Conservation (phyloP, 2,113 vertebrate genomes). For the Leucoraja erinaceus region DNA sequence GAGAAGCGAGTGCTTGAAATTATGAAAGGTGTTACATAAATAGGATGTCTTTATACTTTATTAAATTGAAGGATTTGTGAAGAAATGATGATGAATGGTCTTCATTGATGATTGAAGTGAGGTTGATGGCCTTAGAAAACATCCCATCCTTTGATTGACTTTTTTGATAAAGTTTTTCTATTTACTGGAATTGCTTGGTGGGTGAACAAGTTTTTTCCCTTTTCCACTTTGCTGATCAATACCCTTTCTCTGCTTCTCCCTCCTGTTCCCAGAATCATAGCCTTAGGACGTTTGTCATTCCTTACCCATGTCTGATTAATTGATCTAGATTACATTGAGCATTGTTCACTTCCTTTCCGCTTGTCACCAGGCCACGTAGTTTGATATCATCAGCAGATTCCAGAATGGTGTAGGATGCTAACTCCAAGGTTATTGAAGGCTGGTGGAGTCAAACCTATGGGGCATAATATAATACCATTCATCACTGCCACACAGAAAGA, state of each 20-base stretch:
- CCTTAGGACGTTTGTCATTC: background rate
- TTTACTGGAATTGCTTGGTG: background rate
- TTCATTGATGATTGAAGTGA: background rate
- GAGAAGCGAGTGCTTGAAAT: background rate
- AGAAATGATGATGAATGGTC: background rate
- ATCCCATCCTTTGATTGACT: background rate
- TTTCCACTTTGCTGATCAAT: background rate
- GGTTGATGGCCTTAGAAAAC: background rate
- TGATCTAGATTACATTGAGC: background rate
- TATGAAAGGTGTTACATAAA: background rate
- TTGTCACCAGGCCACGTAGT: background rate
- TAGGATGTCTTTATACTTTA: background rate
- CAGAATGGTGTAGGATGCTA: background rate
- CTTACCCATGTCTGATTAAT: background rate
- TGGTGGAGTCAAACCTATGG: background rate
- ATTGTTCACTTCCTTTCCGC: too few species aligned
- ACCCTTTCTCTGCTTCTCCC: background rate
- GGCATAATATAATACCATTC: background rate
- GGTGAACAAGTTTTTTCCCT: background rate
- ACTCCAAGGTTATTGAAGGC: background rate
- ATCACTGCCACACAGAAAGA: background rate
- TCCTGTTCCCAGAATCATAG: background rate
- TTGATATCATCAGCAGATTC: constrained; percentile 4
- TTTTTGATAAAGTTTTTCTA: background rate
- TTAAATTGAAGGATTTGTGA: background rate